phyloP scores from a whole-genome alignment of 2,888 invertebrate species.

The Cecidostiba fungosa region DNA sequence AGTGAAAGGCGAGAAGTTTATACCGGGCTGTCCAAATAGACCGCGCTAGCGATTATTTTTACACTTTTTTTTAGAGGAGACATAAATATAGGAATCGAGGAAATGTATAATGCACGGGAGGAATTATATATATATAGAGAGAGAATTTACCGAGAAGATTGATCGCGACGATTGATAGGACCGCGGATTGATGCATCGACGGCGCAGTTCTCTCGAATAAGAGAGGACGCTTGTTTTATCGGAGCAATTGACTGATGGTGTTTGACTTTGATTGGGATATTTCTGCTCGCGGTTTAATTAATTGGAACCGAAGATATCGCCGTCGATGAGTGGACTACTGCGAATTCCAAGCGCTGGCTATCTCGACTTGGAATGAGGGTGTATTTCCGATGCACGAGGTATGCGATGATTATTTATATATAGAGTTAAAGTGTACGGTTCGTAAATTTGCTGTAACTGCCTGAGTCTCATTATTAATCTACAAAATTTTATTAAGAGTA shows the following conservation, averaged over 20 bases:
- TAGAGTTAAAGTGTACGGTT: too few relatives aligned
- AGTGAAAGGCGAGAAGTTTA: conserved; percentile 35
- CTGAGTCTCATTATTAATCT: too few relatives aligned
- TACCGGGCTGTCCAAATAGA: not conserved
- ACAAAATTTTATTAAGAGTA: too few relatives aligned
- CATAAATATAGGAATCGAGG: not conserved
- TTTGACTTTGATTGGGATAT: conserved; percentile 22
- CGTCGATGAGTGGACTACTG: too few relatives aligned
- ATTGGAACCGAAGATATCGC: not conserved
- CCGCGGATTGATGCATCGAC: not conserved
- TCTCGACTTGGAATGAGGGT: too few relatives aligned
- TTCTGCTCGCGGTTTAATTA: not conserved
- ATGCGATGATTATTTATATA: too few relatives aligned
- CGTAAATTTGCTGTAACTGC: too few relatives aligned
- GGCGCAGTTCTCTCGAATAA: not conserved
- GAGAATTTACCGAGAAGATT: conserved; percentile 16
- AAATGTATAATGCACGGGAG: not conserved
- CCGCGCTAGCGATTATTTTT: not conserved
- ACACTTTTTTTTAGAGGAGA: not conserved
- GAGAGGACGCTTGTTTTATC: conserved; percentile 8
- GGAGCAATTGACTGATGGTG: conserved; percentile 18
- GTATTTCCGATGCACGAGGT: too few relatives aligned
- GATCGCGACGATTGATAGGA: conserved; percentile 19
- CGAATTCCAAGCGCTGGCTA: too few relatives aligned
- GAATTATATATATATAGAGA: not conserved